Evolutionary conservation across 2,888 invertebrate genomes (phyloP), one percentile per base, ranked within the genome.

Genomic region (Caenorhabditis parvicauda): DNA sequence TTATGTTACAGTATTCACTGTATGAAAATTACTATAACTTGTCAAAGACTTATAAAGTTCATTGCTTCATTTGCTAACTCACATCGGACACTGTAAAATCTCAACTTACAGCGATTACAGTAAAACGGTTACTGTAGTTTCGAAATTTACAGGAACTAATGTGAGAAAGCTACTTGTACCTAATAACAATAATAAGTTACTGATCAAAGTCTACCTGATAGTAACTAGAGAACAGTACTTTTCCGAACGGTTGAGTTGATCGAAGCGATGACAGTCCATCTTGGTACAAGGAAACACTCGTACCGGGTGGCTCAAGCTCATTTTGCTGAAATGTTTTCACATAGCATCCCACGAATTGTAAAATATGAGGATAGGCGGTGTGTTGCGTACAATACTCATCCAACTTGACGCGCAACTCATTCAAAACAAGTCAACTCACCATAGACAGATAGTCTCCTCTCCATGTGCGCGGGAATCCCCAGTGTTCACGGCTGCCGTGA

Each of bases 391-490:
- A n/a, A n/a, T n/a, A n/a, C n/a, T n/a, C n/a, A n/a, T n/a, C n/a
- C n/a, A n/a, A n/a, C n/a, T 45, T 1, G 19, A 14, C 19, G 12
- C n/a, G 42, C 12, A 1, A 14, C 9, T n/a, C n/a, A n/a, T n/a
- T n/a, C 25, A 12, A 1, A 12, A 14, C 39, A 44, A 2, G 4
- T 2, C 14, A 19, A 52, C 74, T 71, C 64, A 83, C 84, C 65
- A 86, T 85, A 3, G 87, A 84, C 64, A 92, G 84, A 80, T 92
- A 92, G 82, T 92, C 90, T 35, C 91, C 91, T 66, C 88, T 86
- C 92, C 92, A 92, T 73, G 87, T 87, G 49, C 90, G 84, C 42
- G 86, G 85, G 68, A 88, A 87, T 2, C 91, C 91, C 88, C 89
- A 91, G 49, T 88, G 84, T 5, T 82, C 77, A 44, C 88, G 83